phyloP scores from a whole-genome alignment of 2,797 vertebrate species.

The Clarias pachynema region DNA sequence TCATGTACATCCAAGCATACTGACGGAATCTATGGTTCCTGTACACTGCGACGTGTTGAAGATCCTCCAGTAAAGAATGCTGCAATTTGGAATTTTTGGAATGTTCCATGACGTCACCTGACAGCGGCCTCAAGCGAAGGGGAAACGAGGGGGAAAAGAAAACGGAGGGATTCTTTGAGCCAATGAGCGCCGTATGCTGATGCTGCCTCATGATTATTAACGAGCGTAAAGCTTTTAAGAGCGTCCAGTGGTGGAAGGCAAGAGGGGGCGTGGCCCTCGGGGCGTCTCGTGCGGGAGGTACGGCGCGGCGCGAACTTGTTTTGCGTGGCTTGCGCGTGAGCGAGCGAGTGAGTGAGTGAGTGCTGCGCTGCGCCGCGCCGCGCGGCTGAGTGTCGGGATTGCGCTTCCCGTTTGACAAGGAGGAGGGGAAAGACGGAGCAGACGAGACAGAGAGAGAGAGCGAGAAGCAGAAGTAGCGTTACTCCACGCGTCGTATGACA shows the following conservation, averaged over 20 bases:
- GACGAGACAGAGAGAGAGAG: slow-evolving; percentile 42
- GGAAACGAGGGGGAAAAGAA: not conserved
- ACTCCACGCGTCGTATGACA: slow-evolving; percentile 53
- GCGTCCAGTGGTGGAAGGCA: slow-evolving; percentile 62
- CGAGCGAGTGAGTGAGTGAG: slow-evolving; percentile 3
- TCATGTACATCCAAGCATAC: not conserved
- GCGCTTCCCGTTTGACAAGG: slow-evolving; percentile 70
- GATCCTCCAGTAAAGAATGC: slow-evolving; percentile 21
- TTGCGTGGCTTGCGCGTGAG: slow-evolving; percentile 57
- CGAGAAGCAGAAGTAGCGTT: slow-evolving; percentile 38
- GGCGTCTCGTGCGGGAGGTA: slow-evolving; percentile 65
- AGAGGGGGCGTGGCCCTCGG: slow-evolving; percentile 65
- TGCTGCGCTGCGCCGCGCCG: slow-evolving; percentile 51
- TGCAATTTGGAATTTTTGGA: slow-evolving; percentile 62
- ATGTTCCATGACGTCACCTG: slow-evolving; percentile 68
- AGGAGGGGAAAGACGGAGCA: slow-evolving; percentile 62
- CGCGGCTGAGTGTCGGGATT: slow-evolving; percentile 75
- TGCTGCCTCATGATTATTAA: slow-evolving; percentile 61
- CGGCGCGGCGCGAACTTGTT: slow-evolving; percentile 72
- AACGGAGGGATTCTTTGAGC: slow-evolving; percentile 21
- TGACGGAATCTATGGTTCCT: not conserved
- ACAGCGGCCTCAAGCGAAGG: slow-evolving; percentile 44
- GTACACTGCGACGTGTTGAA: not conserved
- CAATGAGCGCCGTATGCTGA: slow-evolving; percentile 39
- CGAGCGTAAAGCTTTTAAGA: slow-evolving; percentile 32